Base-by-base conservation (phyloP, 2,888 invertebrate genomes). In the Mermis nigrescens region DNA sequence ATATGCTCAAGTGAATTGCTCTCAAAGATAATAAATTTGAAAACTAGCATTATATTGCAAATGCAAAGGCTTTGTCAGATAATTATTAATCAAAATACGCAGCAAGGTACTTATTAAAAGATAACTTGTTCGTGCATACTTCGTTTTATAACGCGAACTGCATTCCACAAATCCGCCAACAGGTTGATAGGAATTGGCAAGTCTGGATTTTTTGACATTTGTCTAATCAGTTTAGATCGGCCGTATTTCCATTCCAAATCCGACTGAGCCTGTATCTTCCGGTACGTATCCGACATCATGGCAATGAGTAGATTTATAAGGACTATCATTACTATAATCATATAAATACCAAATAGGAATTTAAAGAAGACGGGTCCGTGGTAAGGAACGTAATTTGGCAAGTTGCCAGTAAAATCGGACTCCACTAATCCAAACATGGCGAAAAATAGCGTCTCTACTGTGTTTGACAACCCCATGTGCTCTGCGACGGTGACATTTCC, bases 221-320 rank as follows among this genome's bases (percentile, higher is more conserved):
- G 92, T 66, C 95, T 80, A 73, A 98, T 92, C 71, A 98, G 79
- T 76, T 98, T 98, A 59, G 95, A 95, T 70, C 95, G 77, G 31
- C 95, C 95, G 74, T 92, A 98, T 77, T 98, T 98, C 98, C 98
- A 98, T 76, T 98, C 98, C 69, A 91, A 92, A 77, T 98, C 98
- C 52, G 95, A 95, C 82, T 94, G 94, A 45, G 94, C 94, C 83
- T 98, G 87, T 73, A 94, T 94, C 74, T 91, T 82, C 77, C 94
- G 94, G 78, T 95, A 95, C 71, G 95, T 95, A 19, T 38, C 38
- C 7, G 38, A 38, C 38, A 38, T 38, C 38, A 95, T 94, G 80
- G 95, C 95, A 82, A 95, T 95, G 76, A 95, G 85, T 75, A 95
- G 83, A 79, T 94, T 92, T 79, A 94, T 89, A 73, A 95, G 83